A percentile compares a stretch with the other conserved stretches of the same genome.
phyloP scores from a whole-genome alignment of 2,888 invertebrate species.

The Archips xylosteana region DNA sequence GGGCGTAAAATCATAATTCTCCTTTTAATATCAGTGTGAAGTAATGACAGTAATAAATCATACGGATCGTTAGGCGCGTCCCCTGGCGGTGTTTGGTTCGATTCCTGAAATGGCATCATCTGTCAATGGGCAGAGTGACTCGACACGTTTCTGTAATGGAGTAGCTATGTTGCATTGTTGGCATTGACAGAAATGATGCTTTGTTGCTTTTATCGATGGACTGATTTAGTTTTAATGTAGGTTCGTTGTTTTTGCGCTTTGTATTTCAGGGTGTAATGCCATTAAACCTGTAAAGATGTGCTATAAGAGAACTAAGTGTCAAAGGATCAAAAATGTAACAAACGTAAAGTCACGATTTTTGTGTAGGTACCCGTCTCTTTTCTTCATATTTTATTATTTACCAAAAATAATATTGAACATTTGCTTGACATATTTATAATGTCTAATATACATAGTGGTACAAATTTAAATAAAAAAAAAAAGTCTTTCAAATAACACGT shows the following conservation, averaged over 20 bases:
- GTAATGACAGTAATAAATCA: conserved; percentile 85
- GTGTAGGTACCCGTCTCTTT: no score
- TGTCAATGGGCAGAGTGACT: conserved; percentile 82
- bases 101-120: conserved; percentile 85
- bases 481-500: no score
- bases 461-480: no score
- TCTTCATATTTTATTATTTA: no score
- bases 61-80: conserved; percentile 83
- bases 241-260: conserved; percentile 3
- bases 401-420: no score
- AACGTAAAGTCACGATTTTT: no score
- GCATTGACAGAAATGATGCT: conserved; percentile 39
- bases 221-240: conserved; percentile 35
- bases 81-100: conserved; percentile 78
- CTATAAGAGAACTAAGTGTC: no score
- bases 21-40: conserved; percentile 60
- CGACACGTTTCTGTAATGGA: conserved; percentile 83
- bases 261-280: not conserved
- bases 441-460: no score
- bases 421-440: no score
- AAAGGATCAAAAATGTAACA: no score
- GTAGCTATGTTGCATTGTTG: conserved; percentile 71
- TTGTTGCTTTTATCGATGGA: conserved; percentile 26
- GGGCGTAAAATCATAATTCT: conserved; percentile 59
- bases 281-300: no score